These are phyloP conservation scores for Aphelenchoides avenae DNA, from an alignment of 1,140 invertebrate genomes.

Conservation along the genomic window DNA sequence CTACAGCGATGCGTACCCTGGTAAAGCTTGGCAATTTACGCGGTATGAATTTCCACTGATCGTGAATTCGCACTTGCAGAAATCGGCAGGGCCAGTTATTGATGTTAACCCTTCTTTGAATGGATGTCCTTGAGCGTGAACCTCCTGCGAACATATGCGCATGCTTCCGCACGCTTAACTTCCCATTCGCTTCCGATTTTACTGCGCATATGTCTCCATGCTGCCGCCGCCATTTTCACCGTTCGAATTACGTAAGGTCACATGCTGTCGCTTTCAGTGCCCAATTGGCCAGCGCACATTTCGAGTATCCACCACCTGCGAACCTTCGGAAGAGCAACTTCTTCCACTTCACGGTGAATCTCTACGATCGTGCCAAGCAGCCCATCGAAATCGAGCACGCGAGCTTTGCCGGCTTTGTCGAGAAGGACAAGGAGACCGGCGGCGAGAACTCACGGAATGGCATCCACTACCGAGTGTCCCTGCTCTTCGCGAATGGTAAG, in stretches of 20 bases:
- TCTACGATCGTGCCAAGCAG: slow-evolving; percentile 91
- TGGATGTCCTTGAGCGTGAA: too few species aligned
- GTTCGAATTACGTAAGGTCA: neutral
- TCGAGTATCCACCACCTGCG: slow-evolving; percentile 97
- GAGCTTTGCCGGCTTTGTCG: slow-evolving; percentile 96
- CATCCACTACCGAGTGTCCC: slow-evolving; percentile 91
- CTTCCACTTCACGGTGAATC: slow-evolving; percentile 98
- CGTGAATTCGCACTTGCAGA: too few species aligned
- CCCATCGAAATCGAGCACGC: slow-evolving; percentile 97
- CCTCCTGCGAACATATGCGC: neutral
- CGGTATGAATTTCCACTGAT: too few species aligned
- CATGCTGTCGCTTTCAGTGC: slow-evolving; percentile 26
- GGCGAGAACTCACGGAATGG: slow-evolving; percentile 98
- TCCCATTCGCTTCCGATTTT: neutral
- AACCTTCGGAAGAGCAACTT: slow-evolving; percentile 99
- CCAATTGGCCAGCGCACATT: slow-evolving; percentile 88
- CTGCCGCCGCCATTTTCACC: neutral
- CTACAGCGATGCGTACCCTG: too few species aligned
- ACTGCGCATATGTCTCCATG: neutral
- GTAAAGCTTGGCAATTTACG: too few species aligned
- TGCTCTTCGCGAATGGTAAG: slow-evolving; percentile 93
- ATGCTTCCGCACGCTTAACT: neutral
- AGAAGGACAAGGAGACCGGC: slow-evolving; percentile 96
- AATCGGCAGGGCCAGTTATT: too few species aligned
- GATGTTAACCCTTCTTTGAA: too few species aligned